Percentiles rank a stretch among this genome's conserved stretches.
Evolutionary conservation across 1,140 invertebrate species (phyloP).

Genomic region (Oreohelix idahoensis): DNA sequence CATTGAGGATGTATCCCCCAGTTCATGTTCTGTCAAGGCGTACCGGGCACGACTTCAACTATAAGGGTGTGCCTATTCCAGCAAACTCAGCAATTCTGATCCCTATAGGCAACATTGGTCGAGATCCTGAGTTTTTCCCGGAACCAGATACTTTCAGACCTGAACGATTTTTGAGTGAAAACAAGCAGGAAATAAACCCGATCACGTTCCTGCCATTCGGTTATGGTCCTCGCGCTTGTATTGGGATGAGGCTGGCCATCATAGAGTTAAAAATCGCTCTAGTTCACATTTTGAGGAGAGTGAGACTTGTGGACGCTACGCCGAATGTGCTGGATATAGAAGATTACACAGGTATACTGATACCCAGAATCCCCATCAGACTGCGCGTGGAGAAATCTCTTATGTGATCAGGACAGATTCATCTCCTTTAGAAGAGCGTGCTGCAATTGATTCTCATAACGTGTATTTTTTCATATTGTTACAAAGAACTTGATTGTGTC

Average conservation of each 20-base stretch:
- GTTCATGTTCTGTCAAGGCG: constrained; percentile 9
- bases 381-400: background rate
- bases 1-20: constrained; percentile 50
- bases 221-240: constrained; percentile 77
- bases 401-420: too few relatives aligned
- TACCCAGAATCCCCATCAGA: constrained; percentile 24
- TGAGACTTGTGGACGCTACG: background rate
- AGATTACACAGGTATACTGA: constrained; percentile 13
- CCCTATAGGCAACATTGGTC: constrained; percentile 39
- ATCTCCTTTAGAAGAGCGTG: too few relatives aligned
- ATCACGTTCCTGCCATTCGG: constrained; percentile 65
- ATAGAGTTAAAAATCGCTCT: constrained; percentile 74
- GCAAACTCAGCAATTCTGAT: constrained; percentile 27
- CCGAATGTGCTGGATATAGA: constrained; percentile 23
- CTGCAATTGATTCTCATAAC: too few relatives aligned
- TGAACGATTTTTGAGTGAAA: constrained; percentile 38
- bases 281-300: constrained; percentile 37
- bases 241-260: constrained; percentile 77
- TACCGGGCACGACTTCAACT: background rate
- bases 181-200: background rate
- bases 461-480: too few relatives aligned
- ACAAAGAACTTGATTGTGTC: too few relatives aligned
- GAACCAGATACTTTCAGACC: constrained; percentile 51
- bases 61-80: constrained; percentile 4
- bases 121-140: constrained; percentile 47